A percentile compares a stretch with the other conserved stretches of the same genome.
phyloP scores from a whole-genome alignment of 1,140 invertebrate species.

The Drosophila nebulosa region DNA sequence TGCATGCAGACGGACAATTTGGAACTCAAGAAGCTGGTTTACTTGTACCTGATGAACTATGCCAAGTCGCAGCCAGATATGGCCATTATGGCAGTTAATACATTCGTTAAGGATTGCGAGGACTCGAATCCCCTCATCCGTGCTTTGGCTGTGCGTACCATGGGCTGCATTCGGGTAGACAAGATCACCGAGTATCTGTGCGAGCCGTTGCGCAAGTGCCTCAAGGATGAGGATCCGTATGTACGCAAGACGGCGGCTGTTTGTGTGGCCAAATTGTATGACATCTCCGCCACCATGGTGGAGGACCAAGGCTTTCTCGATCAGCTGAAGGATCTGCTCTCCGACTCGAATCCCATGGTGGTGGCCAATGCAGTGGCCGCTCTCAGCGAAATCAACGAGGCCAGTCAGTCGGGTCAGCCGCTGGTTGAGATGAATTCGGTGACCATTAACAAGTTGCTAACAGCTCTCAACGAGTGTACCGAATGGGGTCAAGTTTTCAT shows the following conservation, averaged over 20 bases:
- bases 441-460: constrained; percentile 99
- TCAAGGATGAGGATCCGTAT: constrained; percentile 99
- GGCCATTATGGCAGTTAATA: constrained; percentile 99
- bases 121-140: constrained; percentile 99
- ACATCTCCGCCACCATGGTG: constrained; percentile 97
- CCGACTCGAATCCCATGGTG: constrained; percentile 99
- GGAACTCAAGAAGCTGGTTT: constrained; percentile 99
- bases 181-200: constrained; percentile 99
- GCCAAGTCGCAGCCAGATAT: constrained; percentile 99
- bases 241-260: constrained; percentile 99
- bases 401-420: constrained; percentile 94
- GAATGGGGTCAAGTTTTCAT: constrained; percentile 99
- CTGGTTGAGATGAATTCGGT: constrained; percentile 98
- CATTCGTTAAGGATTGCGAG: constrained; percentile 99
- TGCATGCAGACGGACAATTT: constrained; percentile 99
- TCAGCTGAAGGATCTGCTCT: constrained; percentile 97
- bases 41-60: constrained; percentile 99
- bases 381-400: constrained; percentile 98
- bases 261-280: constrained; percentile 99
- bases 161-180: constrained; percentile 99
- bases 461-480: constrained; percentile 99
- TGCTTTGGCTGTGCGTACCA: constrained; percentile 98
- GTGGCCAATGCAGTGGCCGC: constrained; percentile 99
- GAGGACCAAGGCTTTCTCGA: constrained; percentile 96
- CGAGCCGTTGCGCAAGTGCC: constrained; percentile 98